phyloP scores from a whole-genome alignment of 2,113 vertebrate genomes.

The Salvelinus alpinus region DNA sequence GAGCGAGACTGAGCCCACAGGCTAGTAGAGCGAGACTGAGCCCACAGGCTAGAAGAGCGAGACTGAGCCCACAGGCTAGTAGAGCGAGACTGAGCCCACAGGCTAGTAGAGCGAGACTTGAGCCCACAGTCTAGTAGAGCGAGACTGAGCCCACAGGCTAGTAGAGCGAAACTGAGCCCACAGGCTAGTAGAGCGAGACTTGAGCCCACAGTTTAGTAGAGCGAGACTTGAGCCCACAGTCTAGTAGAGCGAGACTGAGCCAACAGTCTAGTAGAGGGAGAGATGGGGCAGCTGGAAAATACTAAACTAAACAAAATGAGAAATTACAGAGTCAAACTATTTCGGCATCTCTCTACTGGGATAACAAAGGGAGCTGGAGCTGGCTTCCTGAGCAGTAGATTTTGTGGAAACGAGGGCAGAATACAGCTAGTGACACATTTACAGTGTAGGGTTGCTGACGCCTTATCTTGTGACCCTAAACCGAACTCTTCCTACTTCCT shows the following conservation, averaged over 20 bases:
- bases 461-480: constrained; percentile 15
- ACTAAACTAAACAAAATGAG: constrained; percentile 33
- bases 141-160: too few species aligned
- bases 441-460: constrained; percentile 33
- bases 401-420: constrained; percentile 30
- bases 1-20: too few species aligned
- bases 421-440: constrained; percentile 37
- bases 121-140: too few species aligned
- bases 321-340: constrained; percentile 39
- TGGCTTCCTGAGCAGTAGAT: constrained; percentile 46
- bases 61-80: too few species aligned
- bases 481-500: constrained; percentile 34
- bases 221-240: constrained; percentile 10
- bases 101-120: too few species aligned
- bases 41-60: too few species aligned
- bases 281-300: constrained; percentile 15
- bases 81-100: too few species aligned
- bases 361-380: constrained; percentile 48
- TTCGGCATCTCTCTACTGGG: constrained; percentile 32
- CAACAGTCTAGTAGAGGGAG: constrained; percentile 12
- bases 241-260: constrained; percentile 3
- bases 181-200: constrained; percentile 7
- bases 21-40: too few species aligned
- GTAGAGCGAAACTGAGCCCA: too few species aligned
- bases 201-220: too few species aligned